Base-by-base conservation (phyloP, 2,888 invertebrate species). In the Erebia epiphron region DNA sequence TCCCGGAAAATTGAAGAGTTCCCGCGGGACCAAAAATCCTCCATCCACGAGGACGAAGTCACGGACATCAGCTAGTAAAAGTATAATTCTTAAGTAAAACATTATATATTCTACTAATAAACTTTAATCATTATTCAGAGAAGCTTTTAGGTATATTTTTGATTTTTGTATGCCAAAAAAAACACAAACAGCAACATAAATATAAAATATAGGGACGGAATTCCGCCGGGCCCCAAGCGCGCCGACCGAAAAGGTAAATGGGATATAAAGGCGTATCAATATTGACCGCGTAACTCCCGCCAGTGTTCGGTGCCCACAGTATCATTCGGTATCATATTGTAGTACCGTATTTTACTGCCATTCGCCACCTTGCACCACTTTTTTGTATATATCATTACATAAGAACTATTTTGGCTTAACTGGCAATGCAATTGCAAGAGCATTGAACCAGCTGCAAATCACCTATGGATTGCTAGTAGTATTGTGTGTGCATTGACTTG, bases 231-330 rank as follows among this genome's bases (percentile, higher is more conserved):
- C 76, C 76, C 80, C 80, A 79, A 79, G 80, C 83, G 78, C 81
- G 82, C 80, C 82, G 79, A 78, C 84, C 84, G 78, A 87, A 90
- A 91, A 90, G 87, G 90, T 90, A 89, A 91, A 91, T 90, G 89
- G 90, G 86, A 88, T 88, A 91, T 91, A 91, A 91, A 90, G 81
- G 83, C 86, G 85, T 90, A 90, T 91, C 92, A 91, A 90, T 91
- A 90, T 90, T 91, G 90, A 90, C 88, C 88, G 87, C 84, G 82
- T 85, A 82, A 82, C 85, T 86, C 82, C 79, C 84, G 82, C 81
- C 84, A 82, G 73, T 86, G 85, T 87, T 83, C 84, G 82, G 73
- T 86, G 85, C 87, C 83, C 88, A 87, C 88, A 43, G 14, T 62
- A 67, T 50, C 56, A 26, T 4, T 87, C 88, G n/a, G 14, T 62